Evolutionary conservation across 53 echinoderm and acorn worm species (phyloP), one percentile per base, ranked within the genome.

Genomic region (Patiria pectinifera): DNA sequence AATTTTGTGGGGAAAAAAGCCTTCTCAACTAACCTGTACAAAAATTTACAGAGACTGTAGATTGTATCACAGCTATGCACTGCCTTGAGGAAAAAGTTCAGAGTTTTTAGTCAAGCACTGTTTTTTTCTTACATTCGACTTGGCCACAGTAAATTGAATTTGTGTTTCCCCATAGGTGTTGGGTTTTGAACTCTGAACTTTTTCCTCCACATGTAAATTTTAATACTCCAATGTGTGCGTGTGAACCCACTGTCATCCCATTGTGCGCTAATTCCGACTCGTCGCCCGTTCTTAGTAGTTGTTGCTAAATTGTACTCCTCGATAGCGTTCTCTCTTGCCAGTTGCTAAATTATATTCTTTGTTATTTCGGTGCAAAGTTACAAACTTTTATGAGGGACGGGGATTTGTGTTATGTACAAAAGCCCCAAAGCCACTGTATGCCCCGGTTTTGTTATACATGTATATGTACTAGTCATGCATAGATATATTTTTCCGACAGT

Each of bases 391-490:
- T 58, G 6, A n/a, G 60, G 79, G 44, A 45, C 3, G 21, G 45
- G 69, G 44, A 45, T 66, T 69, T 85, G 85, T 85, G 35, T 74
- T 74, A 74, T 74, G 24, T 74, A 74, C 74, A 45, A 46, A 85
- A 85, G 66, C 35, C 66, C 61, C 85, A 85, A 85, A 45, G 35
- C 43, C 22, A 59, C 59, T 43, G 19, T 18, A 8, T 44, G 66
- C 62, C 62, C 85, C 69, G 43, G 18, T 74, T 76, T 24, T 60
- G 82, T 82, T 82, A 82, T 82, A 82, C 80, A 45, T 87, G 61
- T 87, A 87, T 87, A 87, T 87, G 87, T 87, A 87, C 87, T 87
- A 87, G 87, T 87, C 87, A 77, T 87, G 87, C 87, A 87, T 87
- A 87, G 87, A 87, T 87, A 87, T 87, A 87, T 87, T 87, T 82